phyloP scores from a whole-genome alignment of 2,888 invertebrate species.

The Camptogramma bilineatum region DNA sequence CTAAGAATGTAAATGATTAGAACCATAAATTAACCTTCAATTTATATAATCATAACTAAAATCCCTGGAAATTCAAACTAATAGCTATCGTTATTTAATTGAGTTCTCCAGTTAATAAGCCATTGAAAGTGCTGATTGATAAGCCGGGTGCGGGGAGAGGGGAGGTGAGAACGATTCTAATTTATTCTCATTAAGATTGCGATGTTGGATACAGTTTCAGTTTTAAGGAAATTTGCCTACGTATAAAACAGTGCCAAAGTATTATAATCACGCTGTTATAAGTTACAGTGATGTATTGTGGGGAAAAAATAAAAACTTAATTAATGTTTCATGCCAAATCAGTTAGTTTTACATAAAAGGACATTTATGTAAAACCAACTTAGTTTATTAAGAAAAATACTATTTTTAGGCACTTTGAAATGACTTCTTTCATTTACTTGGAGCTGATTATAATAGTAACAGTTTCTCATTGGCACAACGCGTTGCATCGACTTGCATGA shows the following conservation, averaged over 20 bases:
- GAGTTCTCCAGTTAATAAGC: conserved; percentile 26
- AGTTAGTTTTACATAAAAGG: too few species aligned
- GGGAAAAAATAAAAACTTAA: too few species aligned
- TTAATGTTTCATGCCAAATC: too few species aligned
- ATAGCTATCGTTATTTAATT: conserved; percentile 27
- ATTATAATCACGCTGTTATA: too few species aligned
- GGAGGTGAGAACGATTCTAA: conserved; percentile 11
- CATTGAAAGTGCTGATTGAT: conserved; percentile 28
- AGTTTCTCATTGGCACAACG: too few species aligned
- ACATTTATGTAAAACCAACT: too few species aligned
- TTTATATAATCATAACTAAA: conserved; percentile 20
- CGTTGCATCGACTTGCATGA: too few species aligned
- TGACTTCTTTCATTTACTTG: too few species aligned
- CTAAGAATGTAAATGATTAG: not conserved
- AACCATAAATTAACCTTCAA: conserved; percentile 6
- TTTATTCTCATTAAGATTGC: conserved; percentile 19
- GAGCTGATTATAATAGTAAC: too few species aligned
- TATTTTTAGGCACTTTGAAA: too few species aligned
- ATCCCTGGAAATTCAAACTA: conserved; percentile 14
- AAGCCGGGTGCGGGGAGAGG: not conserved
- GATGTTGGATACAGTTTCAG: conserved; percentile 13
- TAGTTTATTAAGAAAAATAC: too few species aligned
- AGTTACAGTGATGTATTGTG: too few species aligned
- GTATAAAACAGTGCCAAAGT: not conserved
- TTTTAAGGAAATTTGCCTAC: not conserved